phyloP scores from a whole-genome alignment of 2,888 invertebrate genomes.

The Cantharis flavilabris region DNA sequence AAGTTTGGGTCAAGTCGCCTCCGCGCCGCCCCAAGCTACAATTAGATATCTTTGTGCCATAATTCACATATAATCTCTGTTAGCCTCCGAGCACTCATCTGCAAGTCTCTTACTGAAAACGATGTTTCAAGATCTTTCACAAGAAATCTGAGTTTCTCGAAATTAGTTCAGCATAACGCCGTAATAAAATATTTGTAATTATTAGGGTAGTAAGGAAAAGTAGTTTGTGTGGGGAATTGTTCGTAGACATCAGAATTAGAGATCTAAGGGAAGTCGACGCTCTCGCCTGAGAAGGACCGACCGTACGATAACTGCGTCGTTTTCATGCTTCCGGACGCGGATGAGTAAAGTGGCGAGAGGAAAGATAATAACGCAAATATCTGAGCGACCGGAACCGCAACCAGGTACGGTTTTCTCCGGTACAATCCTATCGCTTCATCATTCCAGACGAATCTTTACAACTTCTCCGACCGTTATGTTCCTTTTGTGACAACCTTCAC shows the following conservation, averaged over 20 bases:
- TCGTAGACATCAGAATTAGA: conserved; percentile 26
- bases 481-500: conserved; percentile 20
- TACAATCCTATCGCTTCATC: conserved; percentile 35
- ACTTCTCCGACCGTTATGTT: conserved; percentile 23
- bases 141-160: not conserved
- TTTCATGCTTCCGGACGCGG: conserved; percentile 47
- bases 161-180: not conserved
- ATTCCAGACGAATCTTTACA: conserved; percentile 33
- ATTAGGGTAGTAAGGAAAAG: not conserved
- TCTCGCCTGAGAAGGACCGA: conserved; percentile 30
- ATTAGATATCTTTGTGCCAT: conserved; percentile 62
- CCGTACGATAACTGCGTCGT: conserved; percentile 34
- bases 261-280: conserved; percentile 29
- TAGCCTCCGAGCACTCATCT: conserved; percentile 55
- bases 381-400: conserved; percentile 43
- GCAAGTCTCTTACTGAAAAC: conserved; percentile 40
- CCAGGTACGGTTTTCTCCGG: conserved; percentile 42
- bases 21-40: conserved; percentile 51
- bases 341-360: conserved; percentile 50
- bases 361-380: conserved; percentile 52
- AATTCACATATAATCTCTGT: conserved; percentile 66
- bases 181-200: not conserved
- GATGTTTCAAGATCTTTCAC: not conserved
- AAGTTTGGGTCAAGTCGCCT: conserved; percentile 50
- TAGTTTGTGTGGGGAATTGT: not conserved